Evolutionary conservation across 2,797 vertebrate species (phyloP), one percentile per base, ranked within the genome.

Genomic region (Apogon hyalosoma): DNA sequence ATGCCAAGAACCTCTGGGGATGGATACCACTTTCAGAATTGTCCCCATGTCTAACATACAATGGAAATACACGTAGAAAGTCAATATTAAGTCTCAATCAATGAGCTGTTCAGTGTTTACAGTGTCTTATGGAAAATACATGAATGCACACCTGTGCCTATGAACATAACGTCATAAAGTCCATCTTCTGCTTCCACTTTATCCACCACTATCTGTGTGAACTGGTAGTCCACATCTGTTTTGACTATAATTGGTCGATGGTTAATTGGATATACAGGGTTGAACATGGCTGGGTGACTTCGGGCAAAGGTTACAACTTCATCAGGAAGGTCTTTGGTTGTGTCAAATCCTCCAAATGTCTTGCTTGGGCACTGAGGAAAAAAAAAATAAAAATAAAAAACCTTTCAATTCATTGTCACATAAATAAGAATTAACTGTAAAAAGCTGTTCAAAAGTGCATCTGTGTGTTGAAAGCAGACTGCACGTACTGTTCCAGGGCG

Each of bases 161-260:
- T 99, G 88, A 99, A 99, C 97, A 99, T 97, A 68, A 99, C 98
- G 0, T 99, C 97, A 11, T 99, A 99, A 7, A 96, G 96, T 12
- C 98, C 98, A 7, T 99, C 98, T 65, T 99, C 98, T 43, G 98
- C 98, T 3, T 99, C 98, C 0, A 99, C 98, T 74, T 96, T 94
- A 86, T 99, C 98, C 45, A 99, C 97, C 42, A 99, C 97, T 31
- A 99, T 96, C 86, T 98, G 97, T 1, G 96, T 97, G 87, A 99
- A 99, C 84, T 99, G 98, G 81, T 98, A 99, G 89, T 97, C 97
- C 62, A 98, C 96, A 0, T 99, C 97, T 0, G 97, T 99, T 91
- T 97, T 98, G 68, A 98, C 95, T 79, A 99, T 97, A 78, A 98
- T 96, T 0, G 98, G 98, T 3, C 94, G 94, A 75, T 96, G 96